Base-by-base conservation (phyloP, 2,888 invertebrate genomes). In the Zele albiditarsus region DNA sequence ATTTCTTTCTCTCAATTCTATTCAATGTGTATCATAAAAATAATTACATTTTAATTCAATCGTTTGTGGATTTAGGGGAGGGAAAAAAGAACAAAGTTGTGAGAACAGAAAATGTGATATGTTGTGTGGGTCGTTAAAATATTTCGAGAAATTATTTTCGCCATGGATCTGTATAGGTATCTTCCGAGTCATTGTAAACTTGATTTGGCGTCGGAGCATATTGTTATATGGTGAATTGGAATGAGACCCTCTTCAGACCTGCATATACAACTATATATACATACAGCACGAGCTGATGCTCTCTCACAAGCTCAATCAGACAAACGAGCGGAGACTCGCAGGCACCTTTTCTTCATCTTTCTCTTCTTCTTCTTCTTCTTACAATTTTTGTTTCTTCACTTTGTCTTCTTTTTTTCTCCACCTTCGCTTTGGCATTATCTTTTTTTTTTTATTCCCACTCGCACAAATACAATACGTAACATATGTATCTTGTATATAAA, bases 171-270 rank as follows among this genome's bases (percentile, higher is more conserved):
- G 65, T 75, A n/a, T n/a, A n/a, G n/a, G n/a, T n/a, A 71, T 72
- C 71, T 79, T 77, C 75, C 73, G 63, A 75, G 76, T 78, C 77
- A 78, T 77, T 78, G 75, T 79, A 65, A 78, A 74, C 72, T 74
- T 78, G 77, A 79, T 78, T 80, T 73, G 57, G 58, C 73, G 79
- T 75, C 66, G 72, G 72, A 78, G 77, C 38, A 38, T 76, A 76
- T 80, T 74, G 77, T 76, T 74, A 67, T 74, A 67, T 49, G 57
- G 49, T 76, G 79, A 79, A 78, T 79, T 75, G 77, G 77, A 77
- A 79, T 72, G 80, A 38, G 20, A 80, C 80, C 80, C 80, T 80
- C 77, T 79, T 80, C 80, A 67, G 67, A 33, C 20, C 8, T 46
- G 16, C 6, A n/a, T 27, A 46, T 46, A 49, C 28, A 16, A 14